Percentiles rank a stretch among this genome's conserved stretches.
Evolutionary conservation across 1,140 invertebrate genomes (phyloP).

Genomic region (Idris sp.): DNA sequence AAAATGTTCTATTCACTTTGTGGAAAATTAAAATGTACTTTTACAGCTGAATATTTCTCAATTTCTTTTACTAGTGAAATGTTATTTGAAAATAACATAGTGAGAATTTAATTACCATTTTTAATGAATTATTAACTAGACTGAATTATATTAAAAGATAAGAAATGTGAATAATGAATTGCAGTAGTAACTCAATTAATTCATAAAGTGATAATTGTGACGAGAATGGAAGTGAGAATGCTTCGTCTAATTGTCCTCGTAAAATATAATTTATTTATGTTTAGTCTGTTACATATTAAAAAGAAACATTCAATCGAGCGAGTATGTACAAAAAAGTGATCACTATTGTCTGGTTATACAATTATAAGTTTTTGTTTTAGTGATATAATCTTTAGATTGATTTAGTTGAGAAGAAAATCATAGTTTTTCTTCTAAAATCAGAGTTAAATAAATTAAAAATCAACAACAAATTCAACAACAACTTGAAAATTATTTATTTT

Average conservation of each 20-base stretch:
- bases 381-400: constrained; percentile 28
- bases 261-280: constrained; percentile 3
- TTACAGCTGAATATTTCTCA: no score
- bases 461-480: no score
- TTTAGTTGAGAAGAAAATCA: constrained; percentile 10
- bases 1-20: no score
- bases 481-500: no score
- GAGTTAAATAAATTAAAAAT: no score
- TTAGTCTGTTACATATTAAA: constrained; percentile 9
- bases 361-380: constrained; percentile 25
- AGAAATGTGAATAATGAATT: no score
- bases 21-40: no score
- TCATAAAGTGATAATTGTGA: constrained; percentile 14
- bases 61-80: no score
- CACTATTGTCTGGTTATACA: constrained; percentile 34
- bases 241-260: constrained; percentile 23
- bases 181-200: constrained; percentile 9
- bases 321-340: constrained; percentile 25
- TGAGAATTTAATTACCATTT: no score
- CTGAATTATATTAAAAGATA: no score
- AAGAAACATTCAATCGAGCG: constrained; percentile 25
- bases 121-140: no score
- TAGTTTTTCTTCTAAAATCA: neutral
- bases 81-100: no score
- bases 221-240: constrained; percentile 12